Evolutionary conservation across 2,797 vertebrate species (phyloP).

Genomic region (Psittacula echo): DNA sequence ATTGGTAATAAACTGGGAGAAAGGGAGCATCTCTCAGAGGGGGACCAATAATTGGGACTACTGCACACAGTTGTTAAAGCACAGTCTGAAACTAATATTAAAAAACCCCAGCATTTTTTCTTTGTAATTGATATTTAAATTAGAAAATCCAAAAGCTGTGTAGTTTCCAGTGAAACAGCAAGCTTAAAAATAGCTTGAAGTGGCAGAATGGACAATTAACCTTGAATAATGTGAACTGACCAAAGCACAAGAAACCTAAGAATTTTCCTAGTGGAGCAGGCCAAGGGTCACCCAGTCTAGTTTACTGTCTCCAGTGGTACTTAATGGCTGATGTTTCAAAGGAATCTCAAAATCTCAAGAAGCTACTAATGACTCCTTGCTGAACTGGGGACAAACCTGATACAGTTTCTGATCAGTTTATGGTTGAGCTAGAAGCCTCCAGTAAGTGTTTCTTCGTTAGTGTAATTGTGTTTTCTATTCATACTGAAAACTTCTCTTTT

Average conservation of each 20-base stretch:
- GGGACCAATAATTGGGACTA: background rate
- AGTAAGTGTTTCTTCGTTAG: background rate
- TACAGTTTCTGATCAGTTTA: background rate
- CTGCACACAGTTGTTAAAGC: background rate
- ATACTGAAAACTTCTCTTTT: background rate
- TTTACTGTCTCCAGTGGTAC: background rate
- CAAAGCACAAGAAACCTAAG: background rate
- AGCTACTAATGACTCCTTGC: background rate
- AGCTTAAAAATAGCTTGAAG: constrained; percentile 22
- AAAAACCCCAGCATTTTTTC: accelerated
- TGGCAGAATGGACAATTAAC: constrained; percentile 37
- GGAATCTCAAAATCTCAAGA: background rate
- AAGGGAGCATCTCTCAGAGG: background rate
- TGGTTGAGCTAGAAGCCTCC: background rate
- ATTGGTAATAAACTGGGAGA: background rate
- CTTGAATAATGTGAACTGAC: background rate
- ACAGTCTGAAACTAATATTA: background rate
- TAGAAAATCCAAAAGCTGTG: background rate
- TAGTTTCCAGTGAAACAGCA: background rate
- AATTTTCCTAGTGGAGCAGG: background rate
- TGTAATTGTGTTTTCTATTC: background rate
- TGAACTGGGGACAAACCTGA: background rate
- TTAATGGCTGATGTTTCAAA: background rate
- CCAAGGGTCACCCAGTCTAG: background rate
- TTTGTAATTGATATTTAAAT: constrained; percentile 7